Percentiles rank a stretch among this genome's conserved stretches.
Conservation (phyloP, 2,888 invertebrate genomes). For the Drosophila prolongata region DNA sequence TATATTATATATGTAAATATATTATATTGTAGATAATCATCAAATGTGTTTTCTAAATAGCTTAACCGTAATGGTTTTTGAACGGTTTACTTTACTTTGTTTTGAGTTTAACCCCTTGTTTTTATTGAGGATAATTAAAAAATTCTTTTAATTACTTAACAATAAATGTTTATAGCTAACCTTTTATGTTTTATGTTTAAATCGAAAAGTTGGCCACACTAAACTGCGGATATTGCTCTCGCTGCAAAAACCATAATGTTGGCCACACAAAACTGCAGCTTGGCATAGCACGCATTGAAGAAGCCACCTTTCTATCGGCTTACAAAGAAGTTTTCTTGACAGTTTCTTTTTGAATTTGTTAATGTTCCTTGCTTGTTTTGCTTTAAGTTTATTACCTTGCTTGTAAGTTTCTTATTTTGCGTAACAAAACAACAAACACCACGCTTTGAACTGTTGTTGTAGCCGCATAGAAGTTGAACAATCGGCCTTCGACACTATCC, state of each 20-base stretch:
- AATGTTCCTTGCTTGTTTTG: constrained; percentile 1
- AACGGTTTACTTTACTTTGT: not conserved
- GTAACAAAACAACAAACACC: constrained; percentile 7
- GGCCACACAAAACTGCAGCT: constrained; percentile 11
- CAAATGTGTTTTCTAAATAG: not conserved
- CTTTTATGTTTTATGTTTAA: too few species aligned
- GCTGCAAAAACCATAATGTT: not conserved
- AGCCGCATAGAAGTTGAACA: not conserved
- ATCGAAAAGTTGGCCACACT: not conserved
- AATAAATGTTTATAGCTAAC: too few species aligned
- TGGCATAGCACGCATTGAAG: constrained; percentile 8
- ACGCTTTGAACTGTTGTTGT: not conserved
- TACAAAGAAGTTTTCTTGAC: constrained; percentile 9
- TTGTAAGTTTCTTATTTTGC: constrained; percentile 15
- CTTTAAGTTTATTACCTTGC: constrained; percentile 11
- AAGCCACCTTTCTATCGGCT: constrained; percentile 12
- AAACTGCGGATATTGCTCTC: not conserved
- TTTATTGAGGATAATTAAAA: too few species aligned
- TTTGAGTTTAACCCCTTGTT: not conserved
- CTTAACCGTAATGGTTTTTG: not conserved
- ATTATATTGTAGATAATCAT: not conserved
- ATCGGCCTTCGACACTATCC: not conserved
- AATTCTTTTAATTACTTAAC: too few species aligned
- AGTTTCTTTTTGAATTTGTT: constrained; percentile 5
- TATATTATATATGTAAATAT: not conserved